Evolutionary conservation across 2,113 vertebrate species (phyloP).

Genomic region (Odocoileus virginianus): DNA sequence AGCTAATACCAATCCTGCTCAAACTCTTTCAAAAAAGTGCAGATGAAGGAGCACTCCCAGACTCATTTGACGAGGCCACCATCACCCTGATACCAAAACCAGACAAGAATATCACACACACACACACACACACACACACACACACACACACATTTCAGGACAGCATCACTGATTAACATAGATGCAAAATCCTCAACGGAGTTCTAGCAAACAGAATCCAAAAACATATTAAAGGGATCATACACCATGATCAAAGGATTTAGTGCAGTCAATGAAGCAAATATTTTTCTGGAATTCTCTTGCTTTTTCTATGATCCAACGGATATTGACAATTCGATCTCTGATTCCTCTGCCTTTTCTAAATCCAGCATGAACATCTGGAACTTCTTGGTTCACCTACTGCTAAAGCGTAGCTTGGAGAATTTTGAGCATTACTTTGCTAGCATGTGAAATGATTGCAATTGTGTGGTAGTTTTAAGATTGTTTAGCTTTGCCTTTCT

Average conservation of each 20-base stretch:
- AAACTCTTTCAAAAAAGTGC: not conserved
- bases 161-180: not conserved
- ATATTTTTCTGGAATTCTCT: not conserved
- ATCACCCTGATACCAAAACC: not conserved
- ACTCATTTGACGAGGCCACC: not conserved
- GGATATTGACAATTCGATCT: not conserved
- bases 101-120: not conserved
- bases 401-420: not conserved
- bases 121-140: too few species aligned
- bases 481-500: not conserved
- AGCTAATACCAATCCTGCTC: not conserved
- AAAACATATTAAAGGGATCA: not conserved
- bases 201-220: not conserved
- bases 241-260: not conserved
- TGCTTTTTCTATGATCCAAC: not conserved
- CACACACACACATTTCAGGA: not conserved
- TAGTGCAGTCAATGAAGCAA: not conserved
- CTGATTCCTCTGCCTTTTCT: not conserved
- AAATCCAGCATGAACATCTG: not conserved
- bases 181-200: not conserved
- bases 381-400: not conserved
- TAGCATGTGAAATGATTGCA: not conserved
- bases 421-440: not conserved
- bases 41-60: not conserved
- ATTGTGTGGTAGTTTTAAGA: not conserved